These are phyloP conservation scores for Apomyelois bistriatella DNA, from an alignment of 2,888 invertebrate genomes.

Conservation along the genomic window DNA sequence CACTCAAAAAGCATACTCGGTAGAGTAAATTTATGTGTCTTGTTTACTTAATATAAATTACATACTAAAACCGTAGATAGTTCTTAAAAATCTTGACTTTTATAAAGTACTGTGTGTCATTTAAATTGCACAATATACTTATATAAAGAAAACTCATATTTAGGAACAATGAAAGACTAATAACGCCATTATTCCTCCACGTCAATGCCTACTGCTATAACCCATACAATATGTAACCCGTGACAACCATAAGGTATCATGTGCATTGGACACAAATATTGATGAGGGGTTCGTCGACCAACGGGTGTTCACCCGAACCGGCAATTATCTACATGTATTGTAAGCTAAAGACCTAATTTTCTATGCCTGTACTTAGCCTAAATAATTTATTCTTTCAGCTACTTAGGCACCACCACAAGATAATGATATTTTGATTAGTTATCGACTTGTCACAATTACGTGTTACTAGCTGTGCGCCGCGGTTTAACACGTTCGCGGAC, in stretches of 20 bases:
- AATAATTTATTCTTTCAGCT: conserved; percentile 1
- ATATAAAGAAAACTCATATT: no score
- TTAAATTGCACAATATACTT: no score
- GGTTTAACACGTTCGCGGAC: no score
- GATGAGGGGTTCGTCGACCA: conserved; percentile 35
- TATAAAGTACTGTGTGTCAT: no score
- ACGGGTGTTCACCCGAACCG: conserved; percentile 34
- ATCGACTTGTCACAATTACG: no score
- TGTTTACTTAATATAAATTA: no score
- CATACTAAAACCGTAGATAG: no score
- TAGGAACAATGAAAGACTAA: no score
- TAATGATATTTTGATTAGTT: neutral
- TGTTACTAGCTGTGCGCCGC: no score
- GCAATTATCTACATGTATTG: conserved; percentile 15
- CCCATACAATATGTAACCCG: neutral
- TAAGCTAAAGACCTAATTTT: conserved; percentile 5
- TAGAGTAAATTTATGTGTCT: neutral
- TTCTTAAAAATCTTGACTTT: no score
- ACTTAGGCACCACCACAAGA: neutral
- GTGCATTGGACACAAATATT: conserved; percentile 28
- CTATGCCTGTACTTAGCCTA: neutral
- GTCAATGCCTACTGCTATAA: neutral
- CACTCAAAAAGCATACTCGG: neutral
- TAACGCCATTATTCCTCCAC: no score
- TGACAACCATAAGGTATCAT: conserved; percentile 15